Percentiles rank a stretch among this genome's conserved stretches.
These are phyloP conservation scores for Cyprinodon variegatus DNA, from an alignment of 2,113 vertebrate genomes.

Conservation along the genomic window DNA sequence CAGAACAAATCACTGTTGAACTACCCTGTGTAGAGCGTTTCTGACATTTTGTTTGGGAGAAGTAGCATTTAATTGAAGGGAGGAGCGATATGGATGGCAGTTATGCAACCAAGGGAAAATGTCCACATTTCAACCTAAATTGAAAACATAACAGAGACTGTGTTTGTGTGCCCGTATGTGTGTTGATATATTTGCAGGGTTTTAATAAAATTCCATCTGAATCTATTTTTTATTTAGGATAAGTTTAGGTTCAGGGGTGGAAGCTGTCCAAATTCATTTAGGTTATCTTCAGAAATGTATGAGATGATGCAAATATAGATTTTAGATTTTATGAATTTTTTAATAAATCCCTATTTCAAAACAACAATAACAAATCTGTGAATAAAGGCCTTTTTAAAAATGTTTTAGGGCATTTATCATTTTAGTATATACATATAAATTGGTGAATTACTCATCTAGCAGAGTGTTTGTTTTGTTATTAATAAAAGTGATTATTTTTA, in stretches of 20 bases:
- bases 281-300: background rate
- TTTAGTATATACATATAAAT: background rate
- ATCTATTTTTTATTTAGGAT: slow-evolving; percentile 14
- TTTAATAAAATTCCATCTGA: slow-evolving; percentile 44
- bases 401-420: too few species aligned
- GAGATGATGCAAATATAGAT: background rate
- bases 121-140: slow-evolving; percentile 77
- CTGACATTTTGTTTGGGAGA: slow-evolving; percentile 82
- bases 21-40: slow-evolving; percentile 74
- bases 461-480: background rate
- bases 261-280: background rate
- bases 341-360: background rate
- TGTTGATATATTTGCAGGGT: slow-evolving; percentile 23
- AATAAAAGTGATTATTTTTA: background rate
- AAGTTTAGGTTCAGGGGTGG: background rate
- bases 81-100: slow-evolving; percentile 72
- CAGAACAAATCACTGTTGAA: slow-evolving; percentile 80
- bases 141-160: slow-evolving; percentile 78
- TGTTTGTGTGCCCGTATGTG: slow-evolving; percentile 45
- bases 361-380: too few species aligned
- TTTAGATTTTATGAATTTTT: background rate
- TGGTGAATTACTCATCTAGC: background rate
- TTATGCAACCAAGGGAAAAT: slow-evolving; percentile 77
- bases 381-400: too few species aligned
- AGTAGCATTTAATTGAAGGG: slow-evolving; percentile 81